Conservation (phyloP, 2,113 vertebrate genomes). For the Erythrocercus mccallii region DNA sequence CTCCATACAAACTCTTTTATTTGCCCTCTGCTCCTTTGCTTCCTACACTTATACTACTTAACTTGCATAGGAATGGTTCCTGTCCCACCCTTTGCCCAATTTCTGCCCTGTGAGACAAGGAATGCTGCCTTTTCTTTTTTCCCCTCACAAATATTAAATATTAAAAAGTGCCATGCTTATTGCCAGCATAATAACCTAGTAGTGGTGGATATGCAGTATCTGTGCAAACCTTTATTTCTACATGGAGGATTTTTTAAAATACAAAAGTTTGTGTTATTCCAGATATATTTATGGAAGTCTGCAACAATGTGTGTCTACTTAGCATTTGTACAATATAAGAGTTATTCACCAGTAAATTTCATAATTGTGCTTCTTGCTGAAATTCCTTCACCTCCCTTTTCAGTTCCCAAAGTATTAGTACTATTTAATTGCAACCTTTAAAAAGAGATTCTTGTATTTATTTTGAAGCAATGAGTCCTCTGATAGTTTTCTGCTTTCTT, state of each 20-base stretch:
- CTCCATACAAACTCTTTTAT: neutral
- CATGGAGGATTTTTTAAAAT: neutral
- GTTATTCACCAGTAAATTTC: neutral
- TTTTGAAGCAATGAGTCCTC: neutral
- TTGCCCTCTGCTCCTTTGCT: neutral
- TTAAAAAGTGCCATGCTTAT: neutral
- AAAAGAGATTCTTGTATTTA: neutral
- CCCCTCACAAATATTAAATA: neutral
- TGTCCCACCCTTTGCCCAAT: neutral
- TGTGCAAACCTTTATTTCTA: neutral
- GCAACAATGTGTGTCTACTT: neutral
- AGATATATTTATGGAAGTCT: neutral
- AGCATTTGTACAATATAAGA: neutral
- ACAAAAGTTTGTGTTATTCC: neutral
- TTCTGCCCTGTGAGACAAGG: neutral
- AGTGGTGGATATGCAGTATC: neutral
- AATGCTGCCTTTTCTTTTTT: neutral
- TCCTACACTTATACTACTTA: neutral
- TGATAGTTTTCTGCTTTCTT: neutral
- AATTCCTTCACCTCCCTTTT: neutral
- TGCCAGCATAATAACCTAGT: neutral
- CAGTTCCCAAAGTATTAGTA: neutral
- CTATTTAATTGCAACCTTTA: neutral
- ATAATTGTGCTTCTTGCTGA: neutral
- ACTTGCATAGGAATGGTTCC: neutral